Percentiles rank a stretch among this genome's conserved stretches.
These are phyloP conservation scores for Taenioides sp. DNA, from an alignment of 2,797 vertebrate genomes.

Conservation along the genomic window DNA sequence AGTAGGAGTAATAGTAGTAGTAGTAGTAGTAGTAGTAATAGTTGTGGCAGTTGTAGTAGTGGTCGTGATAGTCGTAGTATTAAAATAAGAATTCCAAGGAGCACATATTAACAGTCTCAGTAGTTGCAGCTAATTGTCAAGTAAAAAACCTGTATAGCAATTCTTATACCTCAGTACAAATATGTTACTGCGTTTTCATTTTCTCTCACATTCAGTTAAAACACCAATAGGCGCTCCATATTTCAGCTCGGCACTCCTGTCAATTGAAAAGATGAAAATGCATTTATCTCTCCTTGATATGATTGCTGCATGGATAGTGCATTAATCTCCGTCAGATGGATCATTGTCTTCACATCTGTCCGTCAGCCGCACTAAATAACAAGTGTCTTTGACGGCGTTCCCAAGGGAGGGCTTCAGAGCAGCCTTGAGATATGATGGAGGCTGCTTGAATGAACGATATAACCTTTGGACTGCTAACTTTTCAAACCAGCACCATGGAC, in stretches of 20 bases:
- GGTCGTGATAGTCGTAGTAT: neutral
- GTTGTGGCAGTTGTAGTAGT: neutral
- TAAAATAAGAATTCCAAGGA: too few species aligned
- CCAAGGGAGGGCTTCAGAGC: conserved; percentile 38
- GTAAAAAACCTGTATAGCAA: neutral
- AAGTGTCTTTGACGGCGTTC: conserved; percentile 40
- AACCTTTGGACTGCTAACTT: conserved; percentile 43
- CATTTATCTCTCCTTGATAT: conserved; percentile 58
- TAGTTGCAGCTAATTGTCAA: neutral
- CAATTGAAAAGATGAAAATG: conserved; percentile 46
- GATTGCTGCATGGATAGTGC: conserved; percentile 50
- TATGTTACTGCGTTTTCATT: neutral
- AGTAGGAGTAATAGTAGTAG: neutral
- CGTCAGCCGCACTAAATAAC: conserved; percentile 47
- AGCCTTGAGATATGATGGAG: conserved; percentile 45
- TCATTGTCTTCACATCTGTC: conserved; percentile 65
- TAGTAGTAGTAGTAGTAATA: neutral
- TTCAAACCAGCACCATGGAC: conserved; percentile 46
- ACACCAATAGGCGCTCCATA: conserved; percentile 36
- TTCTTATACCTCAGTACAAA: too few species aligned
- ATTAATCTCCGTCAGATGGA: conserved; percentile 67
- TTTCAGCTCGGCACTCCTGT: conserved; percentile 46
- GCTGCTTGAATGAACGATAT: conserved; percentile 53
- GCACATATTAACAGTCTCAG: too few species aligned
- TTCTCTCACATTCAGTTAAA: conserved; percentile 19